Conservation (phyloP, 2,888 invertebrate genomes). For the Sinodicranocentrus sp. region DNA sequence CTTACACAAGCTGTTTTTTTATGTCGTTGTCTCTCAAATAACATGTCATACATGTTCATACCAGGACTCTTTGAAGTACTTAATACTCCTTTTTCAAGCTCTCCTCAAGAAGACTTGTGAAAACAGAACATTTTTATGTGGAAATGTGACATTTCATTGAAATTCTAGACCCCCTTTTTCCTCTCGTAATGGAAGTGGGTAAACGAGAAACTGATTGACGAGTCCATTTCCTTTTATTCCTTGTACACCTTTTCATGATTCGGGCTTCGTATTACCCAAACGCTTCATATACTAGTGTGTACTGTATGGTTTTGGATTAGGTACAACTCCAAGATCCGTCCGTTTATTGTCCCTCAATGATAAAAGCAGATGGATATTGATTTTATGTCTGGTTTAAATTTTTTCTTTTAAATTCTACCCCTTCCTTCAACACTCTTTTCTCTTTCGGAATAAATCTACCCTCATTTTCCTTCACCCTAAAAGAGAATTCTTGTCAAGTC, state of each 20-base stretch:
- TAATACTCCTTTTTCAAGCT: constrained; percentile 1
- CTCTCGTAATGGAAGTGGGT: neutral
- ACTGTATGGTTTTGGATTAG: too few species aligned
- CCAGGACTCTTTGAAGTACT: neutral
- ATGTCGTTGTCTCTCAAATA: constrained; percentile 5
- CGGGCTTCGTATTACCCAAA: too few species aligned
- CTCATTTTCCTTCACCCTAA: too few species aligned
- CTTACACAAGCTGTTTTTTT: neutral
- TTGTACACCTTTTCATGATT: neutral
- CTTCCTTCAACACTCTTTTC: too few species aligned
- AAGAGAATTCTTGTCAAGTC: too few species aligned
- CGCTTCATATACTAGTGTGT: too few species aligned
- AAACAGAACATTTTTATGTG: neutral
- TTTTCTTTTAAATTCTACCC: too few species aligned
- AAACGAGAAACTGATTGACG: constrained; percentile 11
- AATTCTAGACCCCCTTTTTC: neutral
- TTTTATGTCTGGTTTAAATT: too few species aligned
- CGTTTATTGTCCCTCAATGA: too few species aligned
- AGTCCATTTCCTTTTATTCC: constrained; percentile 27
- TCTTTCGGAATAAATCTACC: too few species aligned
- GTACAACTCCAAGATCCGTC: too few species aligned
- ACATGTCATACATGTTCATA: neutral
- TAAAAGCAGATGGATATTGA: too few species aligned
- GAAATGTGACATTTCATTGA: constrained; percentile 9
- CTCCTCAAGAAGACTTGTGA: neutral